Evolutionary conservation across 2,113 vertebrate genomes (phyloP), one percentile per base, ranked within the genome.

Genomic region (Aphyosemion australe): DNA sequence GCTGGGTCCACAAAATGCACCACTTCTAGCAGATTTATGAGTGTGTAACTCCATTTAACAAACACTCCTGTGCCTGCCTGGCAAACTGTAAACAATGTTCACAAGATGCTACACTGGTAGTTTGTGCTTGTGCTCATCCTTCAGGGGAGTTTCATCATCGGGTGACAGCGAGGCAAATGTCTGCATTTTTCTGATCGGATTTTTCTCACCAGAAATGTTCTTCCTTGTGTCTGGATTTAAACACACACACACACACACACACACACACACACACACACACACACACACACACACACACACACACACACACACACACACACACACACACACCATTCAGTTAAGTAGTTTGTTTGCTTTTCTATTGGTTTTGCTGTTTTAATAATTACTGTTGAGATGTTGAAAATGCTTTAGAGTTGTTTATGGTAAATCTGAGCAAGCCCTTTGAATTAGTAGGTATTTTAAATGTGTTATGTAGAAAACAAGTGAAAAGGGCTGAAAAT

Each of bases 1-100:
- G 57, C 79, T 73, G 74, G 65, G 69, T 79, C 77, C 15, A 83
- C 52, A 14, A 59, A 86, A 79, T 66, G 43, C 43, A 2, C 16
- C 26, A 60, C 79, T 82, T 78, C 80, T 72, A 85, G 75, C 55
- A 63, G 67, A 82, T 74, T 76, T 46, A 60, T 4, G 3, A 51
- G 60, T 19, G 64, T 74, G 69, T 70, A 69, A 65, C 73, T 76
- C 34, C 12, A 70, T 31, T 64, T 54, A 66, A 72, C 63, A 43
- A 31, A 16, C 10, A 13, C 42, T 48, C 49, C 31, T 42, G 15
- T 64, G 37, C 15, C 42, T 56, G 34, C 15, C 41, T 71, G 42
- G 61, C 69, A 57, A 52, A 72, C 32, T 65, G 20, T 48, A 45
- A 18, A 61, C 10, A 9, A 41, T 66, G 12, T 31, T 37, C 18